A percentile compares a stretch with the other conserved stretches of the same genome.
Evolutionary conservation across 2,888 invertebrate genomes (phyloP).

Genomic region (Melanargia galathea): DNA sequence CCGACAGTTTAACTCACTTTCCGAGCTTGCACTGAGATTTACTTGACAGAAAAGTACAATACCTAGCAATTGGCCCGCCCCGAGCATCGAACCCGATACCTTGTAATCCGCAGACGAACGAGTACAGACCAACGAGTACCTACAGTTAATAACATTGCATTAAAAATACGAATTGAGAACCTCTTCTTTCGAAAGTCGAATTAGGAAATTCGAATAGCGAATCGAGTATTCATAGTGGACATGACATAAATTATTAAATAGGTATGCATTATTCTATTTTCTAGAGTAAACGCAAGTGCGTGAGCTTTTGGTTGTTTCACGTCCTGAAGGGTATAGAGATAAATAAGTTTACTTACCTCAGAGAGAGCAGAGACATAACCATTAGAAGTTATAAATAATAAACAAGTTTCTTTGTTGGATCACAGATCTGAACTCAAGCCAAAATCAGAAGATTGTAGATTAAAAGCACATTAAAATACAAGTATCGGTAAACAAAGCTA

Average conservation of each 20-base stretch:
- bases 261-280: background rate
- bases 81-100: too few relatives aligned
- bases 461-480: background rate
- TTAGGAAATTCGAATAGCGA: too few relatives aligned
- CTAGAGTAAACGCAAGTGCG: conserved; percentile 1
- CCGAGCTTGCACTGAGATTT: too few relatives aligned
- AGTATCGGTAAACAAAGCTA: background rate
- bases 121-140: too few relatives aligned
- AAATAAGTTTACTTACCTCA: conserved; percentile 2
- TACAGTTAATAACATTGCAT: too few relatives aligned
- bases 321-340: background rate
- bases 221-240: background rate
- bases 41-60: too few relatives aligned
- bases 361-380: background rate
- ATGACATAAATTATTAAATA: background rate
- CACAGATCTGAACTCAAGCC: background rate
- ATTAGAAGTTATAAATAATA: background rate
- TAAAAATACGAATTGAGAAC: too few relatives aligned
- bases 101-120: too few relatives aligned
- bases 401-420: background rate
- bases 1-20: too few relatives aligned
- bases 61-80: too few relatives aligned
- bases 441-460: background rate
- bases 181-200: too few relatives aligned
- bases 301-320: background rate